Evolutionary conservation across 2,797 vertebrate genomes (phyloP), one percentile per base, ranked within the genome.

Genomic region (Onychomys leucogaster): DNA sequence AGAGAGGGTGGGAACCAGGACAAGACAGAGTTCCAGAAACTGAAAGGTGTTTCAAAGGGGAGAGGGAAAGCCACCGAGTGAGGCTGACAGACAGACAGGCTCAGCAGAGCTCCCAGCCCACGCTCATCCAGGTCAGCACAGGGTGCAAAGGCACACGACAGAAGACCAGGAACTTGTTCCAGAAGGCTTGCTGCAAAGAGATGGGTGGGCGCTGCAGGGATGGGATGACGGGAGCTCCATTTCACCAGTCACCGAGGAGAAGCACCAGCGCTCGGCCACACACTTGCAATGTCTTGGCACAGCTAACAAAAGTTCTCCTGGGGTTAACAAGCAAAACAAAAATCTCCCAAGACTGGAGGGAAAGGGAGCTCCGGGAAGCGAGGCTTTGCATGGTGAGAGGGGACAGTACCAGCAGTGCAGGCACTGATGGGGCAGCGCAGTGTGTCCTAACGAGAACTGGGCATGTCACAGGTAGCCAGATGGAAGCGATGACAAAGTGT

Each of bases 401-500:
- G 84, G 3, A 37, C 1, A 16, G 61, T 65, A 34, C 1, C 34
- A 3, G 0, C 41, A 34, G 9, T 0, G 8, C 46, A 61, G 84
- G 32, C 46, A 4, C 10, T 32, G 6, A 8, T 0, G 34, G 46
- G 25, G 63, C 25, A 63, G n/a, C 43, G 55, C 49, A 4, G 34
- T 14, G 46, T 11, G 1, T 7, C 37, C 13, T 19, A 71, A 77
- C 29, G 67, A 69, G 52, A 90, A 75, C 75, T 12, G 10, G 67
- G n/a, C 10, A 6, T 6, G 21, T 1, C 0, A 27, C 3, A 13
- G 71, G 34, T 0, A 5, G 41, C 55, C 1, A 55, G 52, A 37
- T 0, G 9, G 65, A 65, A 4, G 23, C 5, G 0, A 57, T 0
- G 29, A 34, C 0, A 3, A 34, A 52, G 43, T 25, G 6, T 14